phyloP scores from a whole-genome alignment of 2,113 vertebrate genomes.

The Hiodon alosoides region DNA sequence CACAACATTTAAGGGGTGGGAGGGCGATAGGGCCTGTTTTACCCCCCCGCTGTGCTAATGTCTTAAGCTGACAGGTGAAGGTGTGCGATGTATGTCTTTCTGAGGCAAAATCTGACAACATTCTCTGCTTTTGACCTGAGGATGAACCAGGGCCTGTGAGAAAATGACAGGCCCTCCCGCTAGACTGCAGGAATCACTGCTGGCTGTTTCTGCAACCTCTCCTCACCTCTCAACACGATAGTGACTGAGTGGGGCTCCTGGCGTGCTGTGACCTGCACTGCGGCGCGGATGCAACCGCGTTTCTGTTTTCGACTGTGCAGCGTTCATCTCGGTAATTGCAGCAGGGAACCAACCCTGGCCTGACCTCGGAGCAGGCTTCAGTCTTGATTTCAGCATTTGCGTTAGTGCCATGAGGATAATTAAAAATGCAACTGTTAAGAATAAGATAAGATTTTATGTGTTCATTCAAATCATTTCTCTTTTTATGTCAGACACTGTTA shows the following conservation, averaged over 20 bases:
- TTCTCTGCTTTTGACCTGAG: constrained; percentile 48
- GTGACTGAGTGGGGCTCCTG: constrained; percentile 44
- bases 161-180: constrained; percentile 59
- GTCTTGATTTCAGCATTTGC: neutral
- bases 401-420: too few relatives aligned
- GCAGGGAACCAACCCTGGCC: neutral
- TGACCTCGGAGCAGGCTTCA: neutral
- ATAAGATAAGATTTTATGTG: too few relatives aligned
- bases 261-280: constrained; percentile 51
- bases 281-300: neutral
- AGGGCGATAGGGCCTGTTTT: constrained; percentile 28
- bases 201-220: constrained; percentile 47
- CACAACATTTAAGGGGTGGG: constrained; percentile 41
- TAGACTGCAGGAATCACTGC: constrained; percentile 45
- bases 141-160: constrained; percentile 57
- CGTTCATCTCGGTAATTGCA: neutral
- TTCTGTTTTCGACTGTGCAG: too few relatives aligned
- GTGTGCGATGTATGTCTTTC: constrained; percentile 40
- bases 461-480: too few relatives aligned
- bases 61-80: constrained; percentile 56
- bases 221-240: constrained; percentile 54
- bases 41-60: constrained; percentile 34
- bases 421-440: too few relatives aligned
- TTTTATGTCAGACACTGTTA: too few relatives aligned
- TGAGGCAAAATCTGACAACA: constrained; percentile 24